Base-by-base conservation (phyloP, 1,140 invertebrate genomes). In the Potamilus streckersoni region DNA sequence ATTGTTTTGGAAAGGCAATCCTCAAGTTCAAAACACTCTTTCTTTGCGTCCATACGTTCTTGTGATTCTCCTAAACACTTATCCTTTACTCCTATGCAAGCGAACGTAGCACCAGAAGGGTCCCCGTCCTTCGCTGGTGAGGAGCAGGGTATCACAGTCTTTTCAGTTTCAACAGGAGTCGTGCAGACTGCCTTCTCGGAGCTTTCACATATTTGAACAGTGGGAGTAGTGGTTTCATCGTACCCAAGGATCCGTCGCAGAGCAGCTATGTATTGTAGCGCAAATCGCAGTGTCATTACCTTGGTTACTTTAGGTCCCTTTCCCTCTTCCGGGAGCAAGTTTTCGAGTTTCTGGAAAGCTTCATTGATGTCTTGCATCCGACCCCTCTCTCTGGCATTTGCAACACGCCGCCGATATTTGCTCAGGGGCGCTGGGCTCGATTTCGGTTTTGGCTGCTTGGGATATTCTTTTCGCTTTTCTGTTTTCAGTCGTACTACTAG, bases 341-440 rank as follows among this genome's bases (percentile, higher is more conserved):
- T 91, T 31, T 95, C 91, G 0, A 97, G 90, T 4, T 92, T 91
- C 88, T 96, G 95, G 89, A 96, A 97, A 1, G 95, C 96, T 66
- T 93, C 91, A 89, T 97, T 97, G 78, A 97, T 96, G 87, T 97
- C 95, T 69, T 94, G 91, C 95, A 97, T 97, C 67, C 96, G 90
- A 70, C 92, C 93, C 55, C 96, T 87, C 88, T 97, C 96, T 11
- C 96, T 89, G 0, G 95, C 95, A 91, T 97, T 97, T 2, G 96
- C 96, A 3, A 95, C 96, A 90, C 95, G 95, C 78, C 96, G 91
- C 27, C 96, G 90, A 89, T 97, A 97, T 89, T 96, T 97, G 91
- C 95, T 96, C 75, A 97, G 91, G 2, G 96, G 95, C 63, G 95
- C 93, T 11, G 95, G 93, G 87, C 94, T 93, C 66, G 92, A 91